Evolutionary conservation across 2,113 vertebrate genomes (phyloP).

Genomic region (Aepyceros melampus): DNA sequence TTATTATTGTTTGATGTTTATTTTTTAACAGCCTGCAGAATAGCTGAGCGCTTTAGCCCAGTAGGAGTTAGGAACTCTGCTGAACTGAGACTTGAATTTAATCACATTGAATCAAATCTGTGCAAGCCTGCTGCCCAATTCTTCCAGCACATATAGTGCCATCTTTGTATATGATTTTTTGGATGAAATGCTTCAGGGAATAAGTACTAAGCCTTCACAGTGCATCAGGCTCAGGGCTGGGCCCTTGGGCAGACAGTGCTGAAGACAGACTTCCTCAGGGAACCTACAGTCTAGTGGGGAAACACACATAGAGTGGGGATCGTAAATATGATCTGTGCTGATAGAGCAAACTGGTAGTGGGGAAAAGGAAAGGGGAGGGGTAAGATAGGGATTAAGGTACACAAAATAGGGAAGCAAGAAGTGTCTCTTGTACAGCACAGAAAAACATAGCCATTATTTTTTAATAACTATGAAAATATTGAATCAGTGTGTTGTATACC

Average conservation of each 20-base stretch:
- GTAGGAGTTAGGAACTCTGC: not conserved
- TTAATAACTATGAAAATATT: not conserved
- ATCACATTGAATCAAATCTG: not conserved
- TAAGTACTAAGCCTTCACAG: not conserved
- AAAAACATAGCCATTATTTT: not conserved
- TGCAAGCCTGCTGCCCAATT: not conserved
- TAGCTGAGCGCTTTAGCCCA: not conserved
- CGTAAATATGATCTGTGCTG: not conserved
- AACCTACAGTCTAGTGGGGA: not conserved
- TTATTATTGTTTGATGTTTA: not conserved
- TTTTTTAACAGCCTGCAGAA: not conserved
- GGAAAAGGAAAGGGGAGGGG: not conserved
- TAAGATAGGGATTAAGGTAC: not conserved
- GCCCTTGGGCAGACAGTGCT: not conserved
- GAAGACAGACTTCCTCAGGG: not conserved
- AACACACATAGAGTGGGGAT: not conserved
- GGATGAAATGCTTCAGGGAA: not conserved
- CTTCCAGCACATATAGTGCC: not conserved
- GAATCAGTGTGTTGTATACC: not conserved
- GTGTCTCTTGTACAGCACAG: not conserved
- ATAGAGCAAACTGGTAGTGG: not conserved
- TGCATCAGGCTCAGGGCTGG: not conserved
- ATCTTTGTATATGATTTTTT: not conserved
- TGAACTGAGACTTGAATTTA: constrained; percentile 1
- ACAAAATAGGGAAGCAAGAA: not conserved